Conservation (phyloP, 2,888 invertebrate species). For the Ferdinandea cuprea region DNA sequence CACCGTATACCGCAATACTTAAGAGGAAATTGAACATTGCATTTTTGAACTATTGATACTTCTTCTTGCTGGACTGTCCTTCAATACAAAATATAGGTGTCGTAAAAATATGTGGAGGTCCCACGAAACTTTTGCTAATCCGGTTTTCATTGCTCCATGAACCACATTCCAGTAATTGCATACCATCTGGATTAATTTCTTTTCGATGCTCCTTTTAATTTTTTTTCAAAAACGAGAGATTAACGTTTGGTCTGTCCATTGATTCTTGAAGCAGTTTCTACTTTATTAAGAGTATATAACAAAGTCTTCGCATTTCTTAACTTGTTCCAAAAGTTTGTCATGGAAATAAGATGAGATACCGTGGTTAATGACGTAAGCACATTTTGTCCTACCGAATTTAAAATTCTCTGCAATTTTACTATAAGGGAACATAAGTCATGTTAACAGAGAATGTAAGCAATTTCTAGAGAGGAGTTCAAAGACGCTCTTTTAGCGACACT, state of each 20-base stretch:
- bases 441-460: not conserved
- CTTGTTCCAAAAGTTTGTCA: not conserved
- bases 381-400: not conserved
- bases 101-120: no score
- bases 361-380: not conserved
- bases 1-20: not conserved
- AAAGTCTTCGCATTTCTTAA: constrained; percentile 7
- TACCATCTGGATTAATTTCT: not conserved
- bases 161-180: not conserved
- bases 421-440: not conserved
- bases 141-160: constrained; percentile 2
- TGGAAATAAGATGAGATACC: constrained; percentile 7
- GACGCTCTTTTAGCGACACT: not conserved
- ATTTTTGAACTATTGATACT: no score
- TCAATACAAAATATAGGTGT: no score
- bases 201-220: not conserved
- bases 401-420: constrained; percentile 11
- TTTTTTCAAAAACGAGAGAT: no score
- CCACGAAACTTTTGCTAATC: no score
- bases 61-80: no score
- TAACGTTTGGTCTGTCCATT: no score
- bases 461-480: not conserved
- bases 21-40: not conserved
- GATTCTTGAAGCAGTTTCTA: no score
- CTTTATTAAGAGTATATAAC: not conserved